Evolutionary conservation across 2,888 invertebrate genomes (phyloP).

Genomic region (Caenorhabditis parvicauda): DNA sequence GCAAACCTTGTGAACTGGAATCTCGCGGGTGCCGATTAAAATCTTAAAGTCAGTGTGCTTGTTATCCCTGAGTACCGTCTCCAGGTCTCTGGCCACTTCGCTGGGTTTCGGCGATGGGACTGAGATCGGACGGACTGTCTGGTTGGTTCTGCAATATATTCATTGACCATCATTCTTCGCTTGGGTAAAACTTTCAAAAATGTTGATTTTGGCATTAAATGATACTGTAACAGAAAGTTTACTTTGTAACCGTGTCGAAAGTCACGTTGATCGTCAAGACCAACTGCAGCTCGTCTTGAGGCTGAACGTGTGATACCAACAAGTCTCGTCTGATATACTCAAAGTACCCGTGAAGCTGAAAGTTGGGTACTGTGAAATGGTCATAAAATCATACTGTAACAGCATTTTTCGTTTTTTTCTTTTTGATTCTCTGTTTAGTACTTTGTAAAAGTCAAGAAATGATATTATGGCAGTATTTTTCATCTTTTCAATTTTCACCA

Average conservation of each 20-base stretch:
- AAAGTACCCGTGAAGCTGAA: conserved; percentile 60
- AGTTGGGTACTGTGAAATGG: neutral
- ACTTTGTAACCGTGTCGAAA: conserved; percentile 59
- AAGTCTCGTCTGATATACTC: conserved; percentile 62
- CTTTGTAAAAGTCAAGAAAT: too few relatives aligned
- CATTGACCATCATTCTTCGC: too few relatives aligned
- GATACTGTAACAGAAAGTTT: neutral
- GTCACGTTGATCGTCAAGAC: conserved; percentile 54
- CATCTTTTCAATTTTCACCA: neutral
- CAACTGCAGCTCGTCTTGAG: conserved; percentile 56
- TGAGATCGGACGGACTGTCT: conserved; percentile 6
- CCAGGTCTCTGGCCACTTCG: conserved; percentile 53
- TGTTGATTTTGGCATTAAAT: neutral
- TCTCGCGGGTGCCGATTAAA: conserved; percentile 36
- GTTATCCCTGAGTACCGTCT: conserved; percentile 38
- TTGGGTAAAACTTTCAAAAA: too few relatives aligned
- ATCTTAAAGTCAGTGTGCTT: conserved; percentile 56
- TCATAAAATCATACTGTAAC: neutral
- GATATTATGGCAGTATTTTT: neutral
- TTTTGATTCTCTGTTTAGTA: too few relatives aligned
- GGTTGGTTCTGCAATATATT: conserved; percentile 8
- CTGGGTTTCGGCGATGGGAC: conserved; percentile 12
- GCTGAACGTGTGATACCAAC: conserved; percentile 44
- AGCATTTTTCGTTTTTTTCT: neutral
- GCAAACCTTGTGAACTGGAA: conserved; percentile 32